Conservation (phyloP, 2,113 vertebrate genomes). For the Grammomys surdaster region DNA sequence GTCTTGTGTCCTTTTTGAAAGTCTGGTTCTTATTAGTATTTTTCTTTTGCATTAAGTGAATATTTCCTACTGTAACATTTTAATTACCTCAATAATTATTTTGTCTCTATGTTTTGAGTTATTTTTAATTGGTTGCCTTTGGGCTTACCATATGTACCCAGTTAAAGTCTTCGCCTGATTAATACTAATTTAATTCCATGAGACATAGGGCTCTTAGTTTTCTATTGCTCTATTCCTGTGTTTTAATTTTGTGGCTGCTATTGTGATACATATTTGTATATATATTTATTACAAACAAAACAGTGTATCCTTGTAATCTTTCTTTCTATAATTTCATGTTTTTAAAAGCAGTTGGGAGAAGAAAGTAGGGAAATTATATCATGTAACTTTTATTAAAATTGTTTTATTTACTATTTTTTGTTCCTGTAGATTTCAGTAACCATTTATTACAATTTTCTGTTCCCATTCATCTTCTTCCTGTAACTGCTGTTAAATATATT, state of each 20-base stretch:
- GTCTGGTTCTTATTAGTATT: background rate
- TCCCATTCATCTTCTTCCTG: background rate
- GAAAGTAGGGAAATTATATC: background rate
- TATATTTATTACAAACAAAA: background rate
- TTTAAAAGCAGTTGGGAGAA: slow-evolving; percentile 1
- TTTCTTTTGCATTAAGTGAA: background rate
- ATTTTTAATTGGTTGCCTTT: slow-evolving; percentile 21
- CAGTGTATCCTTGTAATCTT: background rate
- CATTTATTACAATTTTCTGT: background rate
- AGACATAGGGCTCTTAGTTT: background rate
- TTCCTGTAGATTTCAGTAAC: background rate
- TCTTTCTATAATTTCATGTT: background rate
- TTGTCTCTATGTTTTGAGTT: slow-evolving; percentile 39
- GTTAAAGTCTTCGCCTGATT: background rate
- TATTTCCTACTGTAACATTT: slow-evolving; percentile 38
- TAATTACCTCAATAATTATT: slow-evolving; percentile 41
- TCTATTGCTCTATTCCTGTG: background rate
- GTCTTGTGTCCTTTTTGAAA: background rate
- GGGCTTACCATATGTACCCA: background rate
- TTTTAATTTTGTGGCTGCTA: background rate
- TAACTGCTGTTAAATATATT: background rate
- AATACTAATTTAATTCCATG: slow-evolving; percentile 29
- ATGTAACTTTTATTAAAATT: background rate
- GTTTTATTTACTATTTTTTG: background rate
- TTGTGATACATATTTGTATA: background rate